A percentile compares a stretch with the other conserved stretches of the same genome.
phyloP scores from a whole-genome alignment of 2,797 vertebrate species.

The Schizothorax lantsangensis region DNA sequence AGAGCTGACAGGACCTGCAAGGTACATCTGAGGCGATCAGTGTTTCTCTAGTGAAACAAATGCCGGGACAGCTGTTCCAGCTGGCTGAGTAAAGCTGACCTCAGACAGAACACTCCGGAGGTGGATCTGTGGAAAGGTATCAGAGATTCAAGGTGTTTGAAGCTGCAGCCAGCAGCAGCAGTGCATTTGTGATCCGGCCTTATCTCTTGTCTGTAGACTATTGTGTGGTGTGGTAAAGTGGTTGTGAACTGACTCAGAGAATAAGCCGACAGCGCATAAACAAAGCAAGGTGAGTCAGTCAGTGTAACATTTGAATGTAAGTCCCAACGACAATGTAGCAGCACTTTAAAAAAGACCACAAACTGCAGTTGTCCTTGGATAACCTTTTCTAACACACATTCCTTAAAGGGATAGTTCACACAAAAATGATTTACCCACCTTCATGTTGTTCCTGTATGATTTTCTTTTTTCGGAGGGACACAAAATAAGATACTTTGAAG shows the following conservation, averaged over 20 bases:
- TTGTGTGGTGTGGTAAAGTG: slow-evolving; percentile 16
- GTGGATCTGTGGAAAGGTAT: slow-evolving; percentile 36
- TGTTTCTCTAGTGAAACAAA: slow-evolving; percentile 52
- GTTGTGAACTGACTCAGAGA: slow-evolving; percentile 15
- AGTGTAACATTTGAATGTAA: not conserved
- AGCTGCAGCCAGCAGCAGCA: slow-evolving; percentile 34
- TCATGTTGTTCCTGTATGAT: not conserved
- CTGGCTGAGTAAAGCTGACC: slow-evolving; percentile 47
- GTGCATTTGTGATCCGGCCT: not conserved
- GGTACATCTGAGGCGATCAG: slow-evolving; percentile 57
- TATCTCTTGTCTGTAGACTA: slow-evolving; percentile 28
- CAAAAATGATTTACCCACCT: not conserved
- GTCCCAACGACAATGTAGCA: not conserved
- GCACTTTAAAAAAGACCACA: slow-evolving; percentile 5
- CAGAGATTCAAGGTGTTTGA: slow-evolving; percentile 30
- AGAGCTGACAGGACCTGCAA: slow-evolving; percentile 56
- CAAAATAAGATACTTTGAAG: not conserved
- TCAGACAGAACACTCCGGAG: slow-evolving; percentile 36
- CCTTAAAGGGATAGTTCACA: not conserved
- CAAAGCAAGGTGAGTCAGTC: slow-evolving; percentile 16
- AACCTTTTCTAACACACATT: not conserved
- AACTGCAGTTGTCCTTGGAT: not conserved
- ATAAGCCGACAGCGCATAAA: not conserved
- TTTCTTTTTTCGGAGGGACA: not conserved
- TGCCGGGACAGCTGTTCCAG: slow-evolving; percentile 58